Conservation (phyloP, 2,113 vertebrate genomes). For the Bubalus kerabau region DNA sequence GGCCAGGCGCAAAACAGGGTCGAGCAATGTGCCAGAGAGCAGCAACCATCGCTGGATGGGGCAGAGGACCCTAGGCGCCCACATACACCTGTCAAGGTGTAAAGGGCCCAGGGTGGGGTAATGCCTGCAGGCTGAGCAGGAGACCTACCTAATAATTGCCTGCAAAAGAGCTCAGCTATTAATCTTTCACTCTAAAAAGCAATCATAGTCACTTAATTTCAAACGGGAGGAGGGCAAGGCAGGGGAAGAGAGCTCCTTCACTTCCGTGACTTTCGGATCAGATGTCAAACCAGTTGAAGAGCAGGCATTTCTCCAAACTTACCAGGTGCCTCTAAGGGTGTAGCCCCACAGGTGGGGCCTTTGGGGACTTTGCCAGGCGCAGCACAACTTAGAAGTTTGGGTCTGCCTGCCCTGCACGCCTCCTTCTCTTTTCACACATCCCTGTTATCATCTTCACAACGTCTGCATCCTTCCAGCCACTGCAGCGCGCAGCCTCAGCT, state of each 20-base stretch:
- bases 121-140: neutral
- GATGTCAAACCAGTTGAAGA: neutral
- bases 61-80: accelerated
- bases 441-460: conserved; percentile 36
- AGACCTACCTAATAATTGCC: neutral
- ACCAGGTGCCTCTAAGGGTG: neutral
- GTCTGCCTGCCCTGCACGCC: neutral
- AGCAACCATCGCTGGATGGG: neutral
- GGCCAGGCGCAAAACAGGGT: neutral
- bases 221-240: neutral
- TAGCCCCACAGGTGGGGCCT: neutral
- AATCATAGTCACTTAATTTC: neutral
- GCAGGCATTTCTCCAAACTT: neutral
- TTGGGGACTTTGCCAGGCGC: accelerated
- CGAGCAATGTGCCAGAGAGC: neutral
- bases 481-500: conserved; percentile 2
- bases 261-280: neutral
- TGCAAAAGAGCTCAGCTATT: neutral
- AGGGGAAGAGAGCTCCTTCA: neutral
- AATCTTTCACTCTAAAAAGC: conserved; percentile 12
- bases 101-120: neutral
- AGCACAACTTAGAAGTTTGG: accelerated
- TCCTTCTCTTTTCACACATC: neutral
- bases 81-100: neutral
- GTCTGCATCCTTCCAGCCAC: conserved; percentile 6